These are phyloP conservation scores for Sceloporus tristichus DNA, from an alignment of 2,113 vertebrate genomes.

Conservation along the genomic window DNA sequence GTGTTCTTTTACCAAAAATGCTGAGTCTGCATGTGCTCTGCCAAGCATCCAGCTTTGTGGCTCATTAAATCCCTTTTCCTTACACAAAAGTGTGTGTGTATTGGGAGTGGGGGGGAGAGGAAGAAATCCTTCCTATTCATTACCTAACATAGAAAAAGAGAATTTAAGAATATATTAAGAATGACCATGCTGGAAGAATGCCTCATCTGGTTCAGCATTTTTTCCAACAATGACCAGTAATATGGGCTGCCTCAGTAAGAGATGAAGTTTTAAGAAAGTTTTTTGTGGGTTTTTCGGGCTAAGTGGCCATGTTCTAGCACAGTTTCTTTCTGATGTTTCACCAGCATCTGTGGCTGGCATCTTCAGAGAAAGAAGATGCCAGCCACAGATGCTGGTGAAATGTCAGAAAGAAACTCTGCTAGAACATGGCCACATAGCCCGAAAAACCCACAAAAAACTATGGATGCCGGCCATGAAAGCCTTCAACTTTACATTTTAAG, in stretches of 20 bases:
- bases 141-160: conserved; percentile 32
- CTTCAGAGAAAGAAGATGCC: no score
- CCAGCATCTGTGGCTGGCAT: no score
- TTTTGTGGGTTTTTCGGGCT: no score
- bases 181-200: not conserved
- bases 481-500: not conserved
- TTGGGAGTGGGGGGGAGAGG: no score
- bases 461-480: no score
- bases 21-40: conserved; percentile 69
- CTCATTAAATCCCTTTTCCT: conserved; percentile 59
- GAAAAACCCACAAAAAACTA: no score
- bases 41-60: conserved; percentile 62
- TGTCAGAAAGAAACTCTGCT: no score
- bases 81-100: conserved; percentile 32
- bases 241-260: not conserved
- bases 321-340: no score
- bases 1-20: conserved; percentile 61
- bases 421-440: no score
- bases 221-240: not conserved
- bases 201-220: not conserved
- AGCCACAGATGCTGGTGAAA: no score
- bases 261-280: not conserved
- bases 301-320: no score
- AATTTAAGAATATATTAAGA: conserved; percentile 17
- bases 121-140: conserved; percentile 11